Conservation (phyloP, 2,888 invertebrate species). For the Apoda limacodes region DNA sequence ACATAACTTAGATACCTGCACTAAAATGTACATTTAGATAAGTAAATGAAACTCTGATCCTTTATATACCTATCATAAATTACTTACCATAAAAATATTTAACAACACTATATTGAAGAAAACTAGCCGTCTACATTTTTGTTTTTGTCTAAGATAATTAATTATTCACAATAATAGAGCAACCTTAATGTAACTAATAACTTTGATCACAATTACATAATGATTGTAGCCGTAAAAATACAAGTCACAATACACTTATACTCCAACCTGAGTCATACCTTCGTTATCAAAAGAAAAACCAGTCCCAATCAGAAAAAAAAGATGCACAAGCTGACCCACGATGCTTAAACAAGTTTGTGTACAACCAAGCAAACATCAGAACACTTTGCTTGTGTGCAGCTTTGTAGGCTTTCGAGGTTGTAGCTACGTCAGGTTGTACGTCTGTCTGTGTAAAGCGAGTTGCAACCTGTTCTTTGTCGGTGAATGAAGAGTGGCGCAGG, state of each 20-base stretch:
- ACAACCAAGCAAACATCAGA: neutral
- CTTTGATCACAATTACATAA: no score
- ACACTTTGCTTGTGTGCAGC: conserved; percentile 12
- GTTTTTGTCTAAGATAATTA: no score
- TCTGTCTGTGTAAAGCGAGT: conserved; percentile 46
- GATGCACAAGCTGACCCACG: conserved; percentile 53
- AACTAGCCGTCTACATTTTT: no score
- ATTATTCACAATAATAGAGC: no score
- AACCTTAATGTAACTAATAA: no score
- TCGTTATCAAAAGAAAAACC: conserved; percentile 54
- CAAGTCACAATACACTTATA: conserved; percentile 24
- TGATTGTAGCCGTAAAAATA: no score
- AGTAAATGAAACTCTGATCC: no score
- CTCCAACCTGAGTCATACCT: conserved; percentile 54
- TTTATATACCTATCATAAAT: no score
- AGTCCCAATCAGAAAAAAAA: conserved; percentile 45
- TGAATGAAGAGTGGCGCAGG: conserved; percentile 64
- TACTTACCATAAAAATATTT: no score
- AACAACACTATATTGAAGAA: no score
- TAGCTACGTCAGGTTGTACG: conserved; percentile 17
- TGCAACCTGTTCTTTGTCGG: conserved; percentile 56
- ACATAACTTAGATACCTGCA: no score
- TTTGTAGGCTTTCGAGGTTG: conserved; percentile 24
- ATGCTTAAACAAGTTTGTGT: conserved; percentile 14
- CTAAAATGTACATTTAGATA: no score